Evolutionary conservation across 2,113 vertebrate genomes (phyloP).

Genomic region (Gallinago media): DNA sequence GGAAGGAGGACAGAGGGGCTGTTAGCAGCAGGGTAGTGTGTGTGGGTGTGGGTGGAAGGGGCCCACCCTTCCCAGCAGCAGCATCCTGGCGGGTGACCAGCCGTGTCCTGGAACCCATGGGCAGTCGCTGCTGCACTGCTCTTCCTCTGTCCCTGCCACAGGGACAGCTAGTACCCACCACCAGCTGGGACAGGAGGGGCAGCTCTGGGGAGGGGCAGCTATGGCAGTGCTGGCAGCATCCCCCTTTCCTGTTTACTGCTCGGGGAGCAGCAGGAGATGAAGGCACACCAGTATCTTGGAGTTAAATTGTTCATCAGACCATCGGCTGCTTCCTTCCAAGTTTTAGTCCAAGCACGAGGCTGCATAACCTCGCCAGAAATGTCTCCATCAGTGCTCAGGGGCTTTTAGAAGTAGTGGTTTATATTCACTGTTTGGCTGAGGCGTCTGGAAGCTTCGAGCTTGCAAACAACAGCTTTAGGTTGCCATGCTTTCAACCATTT

Average conservation of each 20-base stretch:
- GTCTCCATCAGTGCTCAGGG: background rate
- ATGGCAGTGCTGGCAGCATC: background rate
- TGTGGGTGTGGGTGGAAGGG: background rate
- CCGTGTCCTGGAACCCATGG: background rate
- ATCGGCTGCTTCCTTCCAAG: background rate
- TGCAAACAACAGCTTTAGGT: background rate
- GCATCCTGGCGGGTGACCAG: no score
- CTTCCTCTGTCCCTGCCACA: accelerated
- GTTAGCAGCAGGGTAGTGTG: background rate
- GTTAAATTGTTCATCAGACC: background rate
- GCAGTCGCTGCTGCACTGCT: accelerated
- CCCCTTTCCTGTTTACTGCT: background rate
- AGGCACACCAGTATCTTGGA: background rate
- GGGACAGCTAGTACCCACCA: background rate
- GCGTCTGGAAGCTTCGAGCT: background rate
- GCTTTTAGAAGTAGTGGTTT: slow-evolving; percentile 15
- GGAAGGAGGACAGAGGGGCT: background rate
- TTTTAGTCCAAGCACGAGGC: background rate
- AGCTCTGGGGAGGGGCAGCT: background rate
- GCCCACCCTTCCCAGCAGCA: background rate
- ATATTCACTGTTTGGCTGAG: background rate
- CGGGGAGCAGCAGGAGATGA: background rate
- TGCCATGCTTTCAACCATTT: accelerated
- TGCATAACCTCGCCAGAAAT: background rate
- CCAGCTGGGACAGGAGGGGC: accelerated